Conservation (phyloP, 2,113 vertebrate genomes). For the Hippocampus comes region DNA sequence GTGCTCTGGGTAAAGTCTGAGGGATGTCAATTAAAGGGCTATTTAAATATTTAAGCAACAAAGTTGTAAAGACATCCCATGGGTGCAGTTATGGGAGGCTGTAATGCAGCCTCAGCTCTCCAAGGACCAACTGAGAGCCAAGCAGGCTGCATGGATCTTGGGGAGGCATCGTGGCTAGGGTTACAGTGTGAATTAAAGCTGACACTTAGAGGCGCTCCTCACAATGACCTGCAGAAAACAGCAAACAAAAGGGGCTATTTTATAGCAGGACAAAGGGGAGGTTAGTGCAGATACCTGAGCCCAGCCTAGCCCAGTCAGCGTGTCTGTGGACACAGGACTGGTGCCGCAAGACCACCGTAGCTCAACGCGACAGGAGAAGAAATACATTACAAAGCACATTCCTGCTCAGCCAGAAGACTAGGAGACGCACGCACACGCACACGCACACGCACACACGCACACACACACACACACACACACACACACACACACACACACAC, state of each 20-base stretch:
- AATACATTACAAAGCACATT: constrained; percentile 44
- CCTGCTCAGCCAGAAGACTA: constrained; percentile 39
- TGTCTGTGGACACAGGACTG: constrained; percentile 66
- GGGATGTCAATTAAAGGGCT: constrained; percentile 64
- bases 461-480: constrained; percentile 21
- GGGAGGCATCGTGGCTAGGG: constrained; percentile 75
- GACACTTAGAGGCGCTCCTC: constrained; percentile 84
- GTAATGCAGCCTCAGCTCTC: constrained; percentile 71
- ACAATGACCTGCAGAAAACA: constrained; percentile 78
- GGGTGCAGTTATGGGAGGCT: constrained; percentile 65
- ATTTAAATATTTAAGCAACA: constrained; percentile 77
- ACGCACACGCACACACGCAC: neutral
- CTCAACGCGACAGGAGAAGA: constrained; percentile 37
- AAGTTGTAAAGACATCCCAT: constrained; percentile 68
- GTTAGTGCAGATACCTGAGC: constrained; percentile 78
- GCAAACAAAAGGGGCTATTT: constrained; percentile 82
- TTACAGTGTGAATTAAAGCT: constrained; percentile 87
- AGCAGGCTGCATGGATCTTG: constrained; percentile 66
- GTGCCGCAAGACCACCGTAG: constrained; percentile 54
- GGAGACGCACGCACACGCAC: constrained; percentile 2
- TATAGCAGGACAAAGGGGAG: constrained; percentile 80
- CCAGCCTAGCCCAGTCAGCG: constrained; percentile 60
- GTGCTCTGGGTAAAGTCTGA: constrained; percentile 54
- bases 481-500: constrained; percentile 20
- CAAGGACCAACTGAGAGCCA: constrained; percentile 66